Conservation (phyloP, 2,888 invertebrate species). For the Myathropa florea region DNA sequence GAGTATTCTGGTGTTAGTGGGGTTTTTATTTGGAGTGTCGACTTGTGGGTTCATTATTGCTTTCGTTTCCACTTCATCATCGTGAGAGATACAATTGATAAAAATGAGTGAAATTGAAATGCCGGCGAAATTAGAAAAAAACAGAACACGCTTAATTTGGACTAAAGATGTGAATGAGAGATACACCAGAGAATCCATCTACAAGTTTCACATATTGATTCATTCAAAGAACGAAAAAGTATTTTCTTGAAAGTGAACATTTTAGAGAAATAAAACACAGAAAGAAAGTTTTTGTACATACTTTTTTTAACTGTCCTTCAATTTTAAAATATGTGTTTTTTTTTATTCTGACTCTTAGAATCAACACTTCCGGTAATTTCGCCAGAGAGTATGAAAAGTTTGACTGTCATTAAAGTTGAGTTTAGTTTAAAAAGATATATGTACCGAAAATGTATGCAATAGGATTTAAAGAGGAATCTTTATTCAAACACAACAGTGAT, state of each 20-base stretch:
- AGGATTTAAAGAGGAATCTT: no score
- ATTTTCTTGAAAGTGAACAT: neutral
- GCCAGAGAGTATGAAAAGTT: no score
- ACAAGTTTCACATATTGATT: neutral
- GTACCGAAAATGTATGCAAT: no score
- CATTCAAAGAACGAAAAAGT: neutral
- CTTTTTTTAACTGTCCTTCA: neutral
- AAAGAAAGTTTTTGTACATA: neutral
- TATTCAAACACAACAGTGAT: no score
- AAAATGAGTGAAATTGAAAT: neutral
- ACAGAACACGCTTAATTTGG: neutral
- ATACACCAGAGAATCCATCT: neutral
- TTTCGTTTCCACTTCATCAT: neutral
- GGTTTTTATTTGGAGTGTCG: neutral
- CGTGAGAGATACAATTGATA: neutral
- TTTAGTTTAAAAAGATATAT: no score
- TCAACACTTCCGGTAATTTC: neutral
- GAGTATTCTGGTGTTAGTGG: neutral
- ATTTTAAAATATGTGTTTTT: neutral
- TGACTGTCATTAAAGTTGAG: no score
- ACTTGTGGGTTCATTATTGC: neutral
- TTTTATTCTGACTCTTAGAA: neutral
- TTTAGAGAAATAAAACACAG: neutral
- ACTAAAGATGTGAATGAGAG: neutral
- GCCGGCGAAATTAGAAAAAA: neutral